A percentile compares a stretch with the other conserved stretches of the same genome.
phyloP scores from a whole-genome alignment of 2,113 vertebrate species.

The Apeltes quadracus region DNA sequence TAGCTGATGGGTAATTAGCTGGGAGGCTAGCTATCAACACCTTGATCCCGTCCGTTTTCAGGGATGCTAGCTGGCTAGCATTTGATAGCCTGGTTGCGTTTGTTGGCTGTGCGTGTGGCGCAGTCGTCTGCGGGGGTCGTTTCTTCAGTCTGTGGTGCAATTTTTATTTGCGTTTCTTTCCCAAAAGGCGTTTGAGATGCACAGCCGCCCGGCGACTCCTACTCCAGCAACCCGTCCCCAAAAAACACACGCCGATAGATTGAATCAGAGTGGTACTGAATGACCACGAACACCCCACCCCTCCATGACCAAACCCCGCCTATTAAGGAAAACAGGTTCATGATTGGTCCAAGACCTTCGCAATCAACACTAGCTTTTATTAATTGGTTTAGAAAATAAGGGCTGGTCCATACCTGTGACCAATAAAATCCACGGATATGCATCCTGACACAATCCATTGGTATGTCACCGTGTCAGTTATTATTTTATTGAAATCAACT shows the following conservation, averaged over 20 bases:
- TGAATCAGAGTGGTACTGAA: slow-evolving; percentile 80
- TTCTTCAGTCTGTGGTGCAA: slow-evolving; percentile 50
- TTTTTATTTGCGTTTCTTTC: slow-evolving; percentile 55
- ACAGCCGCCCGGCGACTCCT: slow-evolving; percentile 75
- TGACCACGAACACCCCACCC: slow-evolving; percentile 82
- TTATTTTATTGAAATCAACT: slow-evolving; percentile 44
- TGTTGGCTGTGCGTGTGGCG: slow-evolving; percentile 62
- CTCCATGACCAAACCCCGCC: slow-evolving; percentile 57
- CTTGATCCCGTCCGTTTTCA: slow-evolving; percentile 66
- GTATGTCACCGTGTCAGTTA: slow-evolving; percentile 57
- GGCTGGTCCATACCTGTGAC: slow-evolving; percentile 48
- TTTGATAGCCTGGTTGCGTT: slow-evolving; percentile 56
- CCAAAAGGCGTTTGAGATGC: slow-evolving; percentile 53
- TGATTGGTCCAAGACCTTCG: slow-evolving; percentile 44
- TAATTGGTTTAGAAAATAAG: slow-evolving; percentile 58
- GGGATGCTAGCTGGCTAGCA: slow-evolving; percentile 70
- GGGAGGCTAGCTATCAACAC: slow-evolving; percentile 75
- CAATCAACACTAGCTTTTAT: slow-evolving; percentile 43
- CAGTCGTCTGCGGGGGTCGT: slow-evolving; percentile 58
- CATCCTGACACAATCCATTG: slow-evolving; percentile 53
- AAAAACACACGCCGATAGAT: slow-evolving; percentile 81
- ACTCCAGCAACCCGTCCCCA: slow-evolving; percentile 74
- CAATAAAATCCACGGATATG: slow-evolving; percentile 45
- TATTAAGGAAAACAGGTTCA: fast-evolving
- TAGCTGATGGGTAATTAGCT: slow-evolving; percentile 74